Evolutionary conservation across 2,797 vertebrate species (phyloP).

Genomic region (Typhlichthys eigenmanni): DNA sequence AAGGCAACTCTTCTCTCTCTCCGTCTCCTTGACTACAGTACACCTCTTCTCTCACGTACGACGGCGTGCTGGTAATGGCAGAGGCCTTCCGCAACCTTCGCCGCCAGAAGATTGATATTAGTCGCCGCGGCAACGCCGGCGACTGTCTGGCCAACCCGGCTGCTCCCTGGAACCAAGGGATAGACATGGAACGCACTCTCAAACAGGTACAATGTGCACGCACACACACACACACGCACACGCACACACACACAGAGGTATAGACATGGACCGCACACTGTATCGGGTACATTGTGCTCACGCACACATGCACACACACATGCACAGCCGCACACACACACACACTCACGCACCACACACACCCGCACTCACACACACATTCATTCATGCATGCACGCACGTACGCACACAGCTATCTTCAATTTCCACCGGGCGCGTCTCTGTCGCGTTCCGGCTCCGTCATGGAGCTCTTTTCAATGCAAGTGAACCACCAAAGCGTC

Average conservation of each 20-base stretch:
- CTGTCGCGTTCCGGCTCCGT: too few species aligned
- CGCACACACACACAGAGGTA: background rate
- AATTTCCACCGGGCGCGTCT: too few species aligned
- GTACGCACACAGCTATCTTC: too few species aligned
- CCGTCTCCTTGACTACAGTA: constrained; percentile 75
- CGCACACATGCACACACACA: background rate
- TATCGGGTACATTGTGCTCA: too few species aligned
- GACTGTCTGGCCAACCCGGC: constrained; percentile 98
- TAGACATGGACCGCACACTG: too few species aligned
- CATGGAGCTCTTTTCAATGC: too few species aligned
- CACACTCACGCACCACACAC: background rate
- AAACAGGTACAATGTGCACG: constrained; percentile 85
- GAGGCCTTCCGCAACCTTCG: constrained; percentile 97
- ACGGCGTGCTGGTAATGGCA: constrained; percentile 96
- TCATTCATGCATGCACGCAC: too few species aligned
- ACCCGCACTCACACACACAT: too few species aligned
- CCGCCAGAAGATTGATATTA: constrained; percentile 96
- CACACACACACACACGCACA: background rate
- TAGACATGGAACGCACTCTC: constrained; percentile 96
- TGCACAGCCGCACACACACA: background rate
- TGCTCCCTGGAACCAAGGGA: constrained; percentile 97
- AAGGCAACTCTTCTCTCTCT: background rate
- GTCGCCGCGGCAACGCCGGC: constrained; percentile 94
- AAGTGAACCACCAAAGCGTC: too few species aligned
- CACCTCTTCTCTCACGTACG: constrained; percentile 94